A percentile compares a stretch with the other conserved stretches of the same genome.
Conservation (phyloP, 92 coral and sea anemone species). For the Chrysogorgia sp. region DNA sequence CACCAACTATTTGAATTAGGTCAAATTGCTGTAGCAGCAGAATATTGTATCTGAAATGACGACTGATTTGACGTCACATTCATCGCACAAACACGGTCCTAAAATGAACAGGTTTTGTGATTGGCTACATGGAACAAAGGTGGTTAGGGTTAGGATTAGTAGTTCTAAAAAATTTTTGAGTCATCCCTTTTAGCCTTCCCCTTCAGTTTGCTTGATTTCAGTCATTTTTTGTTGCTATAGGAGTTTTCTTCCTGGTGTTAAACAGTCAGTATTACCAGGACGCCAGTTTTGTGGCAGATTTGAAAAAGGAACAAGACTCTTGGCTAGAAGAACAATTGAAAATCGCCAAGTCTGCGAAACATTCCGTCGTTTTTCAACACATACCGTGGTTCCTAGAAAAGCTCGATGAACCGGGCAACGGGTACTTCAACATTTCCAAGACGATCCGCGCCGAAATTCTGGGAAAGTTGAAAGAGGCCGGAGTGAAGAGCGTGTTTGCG, state of each 20-base stretch:
- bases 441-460: slow-evolving; percentile 67
- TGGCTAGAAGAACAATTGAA: slow-evolving; percentile 89
- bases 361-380: slow-evolving; percentile 89
- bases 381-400: slow-evolving; percentile 89
- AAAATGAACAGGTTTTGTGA: too few relatives aligned
- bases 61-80: too few relatives aligned
- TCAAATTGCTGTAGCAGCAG: too few relatives aligned
- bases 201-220: too few relatives aligned
- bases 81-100: too few relatives aligned
- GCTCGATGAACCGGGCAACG: slow-evolving; percentile 65
- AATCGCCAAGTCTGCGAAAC: slow-evolving; percentile 78
- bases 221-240: too few relatives aligned
- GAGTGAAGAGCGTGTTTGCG: slow-evolving; percentile 89
- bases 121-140: too few relatives aligned
- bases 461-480: slow-evolving; percentile 77
- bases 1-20: too few relatives aligned
- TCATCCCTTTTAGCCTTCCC: too few relatives aligned
- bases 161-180: too few relatives aligned
- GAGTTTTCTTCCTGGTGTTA: slow-evolving; percentile 91
- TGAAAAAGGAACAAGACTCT: slow-evolving; percentile 69
- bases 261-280: slow-evolving; percentile 95
- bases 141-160: too few relatives aligned
- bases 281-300: slow-evolving; percentile 70
- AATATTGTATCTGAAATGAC: too few relatives aligned
- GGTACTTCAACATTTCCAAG: slow-evolving; percentile 76